Evolutionary conservation across 1,140 invertebrate species (phyloP), one percentile per base, ranked within the genome.

Genomic region (Leptinotarsa texana): DNA sequence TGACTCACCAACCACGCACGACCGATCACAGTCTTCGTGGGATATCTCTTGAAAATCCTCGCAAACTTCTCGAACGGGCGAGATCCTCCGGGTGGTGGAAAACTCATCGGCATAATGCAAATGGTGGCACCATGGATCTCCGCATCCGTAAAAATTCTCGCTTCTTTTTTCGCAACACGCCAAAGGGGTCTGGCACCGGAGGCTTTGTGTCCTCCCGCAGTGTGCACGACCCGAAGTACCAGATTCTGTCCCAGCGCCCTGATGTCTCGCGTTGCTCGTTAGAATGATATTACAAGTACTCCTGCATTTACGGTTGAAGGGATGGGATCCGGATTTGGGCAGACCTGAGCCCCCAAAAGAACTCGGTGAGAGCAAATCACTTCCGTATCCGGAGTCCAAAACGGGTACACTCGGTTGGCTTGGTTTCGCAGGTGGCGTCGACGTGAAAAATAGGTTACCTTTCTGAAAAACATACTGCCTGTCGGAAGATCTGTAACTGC

Each of bases 271-370:
- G 75, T 81, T 82, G 13, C 88, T 84, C 0, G 89, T 88, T n/a
- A 91, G 81, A 11, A 90, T 87, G 57, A 93, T 93, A 79, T 89
- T 93, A 79, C 90, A 92, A 0, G 91, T 92, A 82, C 91, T 93
- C 65, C 88, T 89, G 75, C 91, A 92, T 71, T 84, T 84, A 27
- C 78, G 82, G 69, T 83, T 82, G 67, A 81, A 84, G 0, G 86
- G 84, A n/a, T 87, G 86, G 1, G 83, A 83, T 8, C 33, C 33
- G 13, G 84, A 70, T 57, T 57, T 57, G 15, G 51, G 51, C 13
- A 57, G n/a, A 15, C 4, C 51, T 73, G 82, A 84, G 18, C 74
- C 66, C 3, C 80, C 82, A n/a, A 83, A 84, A 0, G 86, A 84
- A 42, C 80, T 84, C 1, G 86, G 83, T 0, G 85, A 85, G 15